Conservation (phyloP, 1,140 invertebrate genomes). For the Pseudomyrmex dendroicus region DNA sequence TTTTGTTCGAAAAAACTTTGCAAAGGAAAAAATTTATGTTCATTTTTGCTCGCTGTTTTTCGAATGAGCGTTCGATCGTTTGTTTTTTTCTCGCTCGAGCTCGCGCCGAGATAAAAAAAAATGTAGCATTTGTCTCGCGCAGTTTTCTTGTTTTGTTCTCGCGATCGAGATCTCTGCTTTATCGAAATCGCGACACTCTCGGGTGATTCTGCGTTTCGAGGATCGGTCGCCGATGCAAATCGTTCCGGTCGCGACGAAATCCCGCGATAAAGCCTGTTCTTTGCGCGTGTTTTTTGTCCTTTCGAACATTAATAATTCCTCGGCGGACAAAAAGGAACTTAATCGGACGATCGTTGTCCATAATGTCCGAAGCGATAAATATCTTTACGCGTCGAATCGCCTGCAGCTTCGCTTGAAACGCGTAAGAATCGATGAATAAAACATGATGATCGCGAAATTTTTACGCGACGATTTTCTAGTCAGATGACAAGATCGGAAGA, state of each 20-base stretch:
- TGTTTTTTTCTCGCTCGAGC: too few species aligned
- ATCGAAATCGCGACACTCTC: too few species aligned
- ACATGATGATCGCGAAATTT: slow-evolving; percentile 5
- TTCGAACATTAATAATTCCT: neutral
- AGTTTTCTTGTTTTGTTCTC: too few species aligned
- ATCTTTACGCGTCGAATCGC: neutral
- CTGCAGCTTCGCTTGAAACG: slow-evolving; percentile 5
- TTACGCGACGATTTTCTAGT: neutral
- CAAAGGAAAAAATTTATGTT: too few species aligned
- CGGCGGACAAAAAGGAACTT: neutral
- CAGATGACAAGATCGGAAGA: neutral
- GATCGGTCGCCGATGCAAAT: slow-evolving; percentile 4
- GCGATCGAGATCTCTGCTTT: too few species aligned
- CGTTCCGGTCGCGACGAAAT: neutral
- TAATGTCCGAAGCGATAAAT: slow-evolving; percentile 19
- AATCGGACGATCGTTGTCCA: slow-evolving; percentile 21
- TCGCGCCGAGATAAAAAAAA: too few species aligned
- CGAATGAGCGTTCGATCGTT: too few species aligned
- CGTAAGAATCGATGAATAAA: slow-evolving; percentile 32
- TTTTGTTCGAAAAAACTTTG: too few species aligned
- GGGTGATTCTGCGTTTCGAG: too few species aligned
- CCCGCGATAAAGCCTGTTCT: neutral
- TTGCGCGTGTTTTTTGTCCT: neutral
- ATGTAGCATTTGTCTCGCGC: too few species aligned
- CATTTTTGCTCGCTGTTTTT: too few species aligned